phyloP scores from a whole-genome alignment of 2,888 invertebrate genomes.

The Sclerodermus sp. region DNA sequence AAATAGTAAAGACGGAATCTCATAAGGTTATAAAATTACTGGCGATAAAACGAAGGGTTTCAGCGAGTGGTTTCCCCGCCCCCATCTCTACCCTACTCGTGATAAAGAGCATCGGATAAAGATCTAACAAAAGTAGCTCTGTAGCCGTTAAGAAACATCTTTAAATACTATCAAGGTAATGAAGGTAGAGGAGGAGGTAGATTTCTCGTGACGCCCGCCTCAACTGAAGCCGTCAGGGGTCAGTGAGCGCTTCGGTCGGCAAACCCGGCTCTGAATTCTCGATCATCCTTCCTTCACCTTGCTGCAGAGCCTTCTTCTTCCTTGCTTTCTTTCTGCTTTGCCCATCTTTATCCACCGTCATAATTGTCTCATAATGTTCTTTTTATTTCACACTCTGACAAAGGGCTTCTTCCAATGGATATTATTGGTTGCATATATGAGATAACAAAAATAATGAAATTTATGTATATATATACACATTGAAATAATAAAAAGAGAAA shows the following conservation, averaged over 20 bases:
- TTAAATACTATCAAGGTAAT: slow-evolving; percentile 40
- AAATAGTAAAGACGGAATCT: no score
- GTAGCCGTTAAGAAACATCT: slow-evolving; percentile 36
- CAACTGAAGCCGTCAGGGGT: slow-evolving; percentile 39
- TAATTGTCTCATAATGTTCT: not conserved
- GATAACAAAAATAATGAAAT: slow-evolving; percentile 2
- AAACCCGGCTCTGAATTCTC: slow-evolving; percentile 40
- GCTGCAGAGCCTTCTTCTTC: slow-evolving; percentile 1
- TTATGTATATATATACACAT: slow-evolving; percentile 20
- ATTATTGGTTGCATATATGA: no score
- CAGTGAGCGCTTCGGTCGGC: slow-evolving; percentile 41
- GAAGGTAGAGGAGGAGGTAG: slow-evolving; percentile 38
- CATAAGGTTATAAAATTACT: no score
- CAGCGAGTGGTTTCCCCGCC: slow-evolving; percentile 29
- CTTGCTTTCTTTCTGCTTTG: slow-evolving; percentile 8
- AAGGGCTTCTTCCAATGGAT: no score
- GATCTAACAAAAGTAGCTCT: slow-evolving; percentile 37
- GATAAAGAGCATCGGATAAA: slow-evolving; percentile 35
- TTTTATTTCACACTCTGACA: no score
- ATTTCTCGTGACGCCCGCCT: slow-evolving; percentile 40
- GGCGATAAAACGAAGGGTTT: no score
- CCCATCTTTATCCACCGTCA: slow-evolving; percentile 3
- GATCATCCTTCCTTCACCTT: slow-evolving; percentile 21
- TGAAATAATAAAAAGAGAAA: slow-evolving; percentile 26
- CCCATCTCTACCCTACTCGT: no score